Conservation (phyloP, 1,140 invertebrate species). For the Bombus polaris region DNA sequence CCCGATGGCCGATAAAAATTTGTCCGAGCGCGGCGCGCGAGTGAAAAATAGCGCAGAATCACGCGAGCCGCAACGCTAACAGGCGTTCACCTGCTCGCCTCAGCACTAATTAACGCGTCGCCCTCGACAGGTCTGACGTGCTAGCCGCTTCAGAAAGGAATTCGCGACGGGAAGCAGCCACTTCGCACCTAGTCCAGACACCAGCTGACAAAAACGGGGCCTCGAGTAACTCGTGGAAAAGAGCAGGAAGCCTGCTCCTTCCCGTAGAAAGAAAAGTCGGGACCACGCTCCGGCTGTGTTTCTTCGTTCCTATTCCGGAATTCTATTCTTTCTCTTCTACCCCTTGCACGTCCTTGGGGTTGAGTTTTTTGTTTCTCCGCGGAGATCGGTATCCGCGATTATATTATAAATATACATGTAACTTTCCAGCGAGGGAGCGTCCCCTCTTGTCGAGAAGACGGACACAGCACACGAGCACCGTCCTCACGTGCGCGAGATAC, state of each 20-base stretch:
- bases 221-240: constrained; percentile 24
- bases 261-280: constrained; percentile 50
- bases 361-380: constrained; percentile 65
- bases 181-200: constrained; percentile 60
- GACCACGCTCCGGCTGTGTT: not conserved
- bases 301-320: not conserved
- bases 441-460: constrained; percentile 10
- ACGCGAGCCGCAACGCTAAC: constrained; percentile 47
- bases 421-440: constrained; percentile 40
- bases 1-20: constrained; percentile 40
- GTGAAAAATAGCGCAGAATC: constrained; percentile 50
- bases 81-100: constrained; percentile 25
- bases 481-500: constrained; percentile 40
- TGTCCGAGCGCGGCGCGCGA: not conserved
- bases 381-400: constrained; percentile 75
- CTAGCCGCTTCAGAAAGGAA: constrained; percentile 59
- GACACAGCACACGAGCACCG: not conserved
- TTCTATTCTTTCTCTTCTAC: not conserved
- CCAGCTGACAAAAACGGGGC: not conserved
- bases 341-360: constrained; percentile 58
- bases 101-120: constrained; percentile 66
- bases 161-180: constrained; percentile 63
- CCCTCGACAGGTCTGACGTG: constrained; percentile 63
- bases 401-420: constrained; percentile 76
- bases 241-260: constrained; percentile 5